Evolutionary conservation across 2,113 vertebrate genomes (phyloP).

Genomic region (Coregonus clupeaformis): DNA sequence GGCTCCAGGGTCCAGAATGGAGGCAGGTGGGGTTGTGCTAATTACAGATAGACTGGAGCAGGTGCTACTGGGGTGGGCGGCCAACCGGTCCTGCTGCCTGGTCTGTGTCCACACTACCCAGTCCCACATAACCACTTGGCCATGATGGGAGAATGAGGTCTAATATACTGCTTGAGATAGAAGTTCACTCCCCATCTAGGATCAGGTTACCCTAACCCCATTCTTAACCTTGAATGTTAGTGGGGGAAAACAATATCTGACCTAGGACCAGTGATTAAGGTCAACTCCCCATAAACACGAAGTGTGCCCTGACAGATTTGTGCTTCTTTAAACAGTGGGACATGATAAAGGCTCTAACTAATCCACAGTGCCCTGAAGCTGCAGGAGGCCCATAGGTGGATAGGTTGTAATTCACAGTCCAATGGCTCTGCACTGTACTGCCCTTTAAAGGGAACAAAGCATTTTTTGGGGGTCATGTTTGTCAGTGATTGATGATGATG

Average conservation of each 20-base stretch:
- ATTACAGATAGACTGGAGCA: slow-evolving; percentile 45
- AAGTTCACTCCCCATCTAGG: no score
- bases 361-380: neutral
- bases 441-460: slow-evolving; percentile 31
- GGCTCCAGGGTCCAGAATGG: slow-evolving; percentile 26
- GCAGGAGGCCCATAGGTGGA: neutral
- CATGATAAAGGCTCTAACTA: neutral
- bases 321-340: no score
- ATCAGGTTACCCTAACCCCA: no score
- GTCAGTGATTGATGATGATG: slow-evolving; percentile 42
- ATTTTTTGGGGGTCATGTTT: slow-evolving; percentile 14
- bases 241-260: no score
- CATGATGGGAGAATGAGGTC: slow-evolving; percentile 1
- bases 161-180: neutral
- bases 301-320: no score
- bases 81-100: slow-evolving; percentile 29
- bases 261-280: no score
- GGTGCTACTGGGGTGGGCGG: slow-evolving; percentile 21
- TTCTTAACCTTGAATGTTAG: no score
- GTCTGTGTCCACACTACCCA: slow-evolving; percentile 32
- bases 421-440: slow-evolving; percentile 13
- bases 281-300: no score
- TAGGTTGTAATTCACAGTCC: neutral
- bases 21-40: slow-evolving; percentile 48
- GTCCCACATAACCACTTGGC: slow-evolving; percentile 3